A percentile compares a stretch with the other conserved stretches of the same genome.
These are phyloP conservation scores for Crotalus viridis DNA, from an alignment of 2,113 vertebrate species.

Conservation along the genomic window DNA sequence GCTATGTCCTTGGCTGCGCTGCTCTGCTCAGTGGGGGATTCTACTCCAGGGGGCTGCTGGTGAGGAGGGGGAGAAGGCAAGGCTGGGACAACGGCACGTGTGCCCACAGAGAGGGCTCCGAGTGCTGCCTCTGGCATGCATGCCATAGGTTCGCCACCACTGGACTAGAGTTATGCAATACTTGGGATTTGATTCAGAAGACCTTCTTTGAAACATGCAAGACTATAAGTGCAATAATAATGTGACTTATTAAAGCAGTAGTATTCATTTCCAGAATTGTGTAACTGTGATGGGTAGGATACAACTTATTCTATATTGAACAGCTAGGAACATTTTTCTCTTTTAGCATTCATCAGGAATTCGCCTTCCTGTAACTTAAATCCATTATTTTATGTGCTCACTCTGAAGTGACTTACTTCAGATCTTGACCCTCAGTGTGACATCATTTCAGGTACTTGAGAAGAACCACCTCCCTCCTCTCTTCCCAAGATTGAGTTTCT, in stretches of 20 bases:
- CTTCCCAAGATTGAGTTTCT: background rate
- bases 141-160: too few species aligned
- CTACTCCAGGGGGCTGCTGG: too few species aligned
- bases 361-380: background rate
- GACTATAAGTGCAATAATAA: background rate
- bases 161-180: background rate
- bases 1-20: too few species aligned
- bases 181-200: background rate
- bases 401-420: background rate
- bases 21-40: too few species aligned
- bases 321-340: background rate
- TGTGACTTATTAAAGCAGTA: background rate
- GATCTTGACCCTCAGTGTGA: background rate
- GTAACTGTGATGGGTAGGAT: background rate
- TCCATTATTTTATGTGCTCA: background rate
- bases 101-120: too few species aligned
- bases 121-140: too few species aligned
- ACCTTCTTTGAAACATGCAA: background rate
- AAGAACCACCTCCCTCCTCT: background rate
- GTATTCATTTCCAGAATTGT: background rate
- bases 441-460: background rate
- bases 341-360: background rate
- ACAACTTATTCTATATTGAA: background rate
- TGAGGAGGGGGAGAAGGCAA: too few species aligned
- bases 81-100: too few species aligned